Conservation (phyloP, 1,140 invertebrate species). For the Magallana gigas region DNA sequence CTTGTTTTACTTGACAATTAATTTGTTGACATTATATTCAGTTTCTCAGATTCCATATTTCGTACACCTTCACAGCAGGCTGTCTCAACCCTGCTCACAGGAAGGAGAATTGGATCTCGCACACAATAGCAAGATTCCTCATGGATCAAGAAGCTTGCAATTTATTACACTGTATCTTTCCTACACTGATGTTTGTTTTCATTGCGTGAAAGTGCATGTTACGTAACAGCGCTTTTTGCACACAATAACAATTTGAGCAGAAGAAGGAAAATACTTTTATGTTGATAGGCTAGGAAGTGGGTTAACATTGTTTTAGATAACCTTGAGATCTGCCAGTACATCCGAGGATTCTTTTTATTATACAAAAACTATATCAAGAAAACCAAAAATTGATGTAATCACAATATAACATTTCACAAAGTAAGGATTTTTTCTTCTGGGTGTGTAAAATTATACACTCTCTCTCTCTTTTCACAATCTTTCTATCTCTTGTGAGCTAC, state of each 20-base stretch:
- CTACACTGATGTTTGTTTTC: constrained; percentile 25
- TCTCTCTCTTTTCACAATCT: no score
- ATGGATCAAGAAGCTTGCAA: constrained; percentile 33
- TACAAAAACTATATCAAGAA: neutral
- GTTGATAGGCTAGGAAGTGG: constrained; percentile 12
- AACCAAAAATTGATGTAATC: no score
- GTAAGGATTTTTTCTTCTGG: no score
- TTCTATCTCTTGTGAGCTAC: no score
- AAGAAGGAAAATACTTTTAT: constrained; percentile 17
- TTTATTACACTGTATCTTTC: constrained; percentile 34
- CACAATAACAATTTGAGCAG: constrained; percentile 16
- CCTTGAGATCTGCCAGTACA: constrained; percentile 5
- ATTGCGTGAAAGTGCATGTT: constrained; percentile 32
- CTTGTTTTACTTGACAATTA: constrained; percentile 38
- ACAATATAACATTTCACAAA: no score
- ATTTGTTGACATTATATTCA: constrained; percentile 35
- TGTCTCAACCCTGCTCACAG: neutral
- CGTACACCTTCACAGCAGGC: constrained; percentile 5
- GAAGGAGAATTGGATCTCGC: constrained; percentile 12
- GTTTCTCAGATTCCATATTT: constrained; percentile 15
- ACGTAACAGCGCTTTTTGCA: neutral
- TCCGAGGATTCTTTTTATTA: neutral
- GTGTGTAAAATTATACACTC: no score
- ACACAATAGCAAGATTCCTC: constrained; percentile 33
- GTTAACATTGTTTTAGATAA: constrained; percentile 34